Conservation (phyloP, 2,113 vertebrate genomes). For the Nyctibius bracteatus region DNA sequence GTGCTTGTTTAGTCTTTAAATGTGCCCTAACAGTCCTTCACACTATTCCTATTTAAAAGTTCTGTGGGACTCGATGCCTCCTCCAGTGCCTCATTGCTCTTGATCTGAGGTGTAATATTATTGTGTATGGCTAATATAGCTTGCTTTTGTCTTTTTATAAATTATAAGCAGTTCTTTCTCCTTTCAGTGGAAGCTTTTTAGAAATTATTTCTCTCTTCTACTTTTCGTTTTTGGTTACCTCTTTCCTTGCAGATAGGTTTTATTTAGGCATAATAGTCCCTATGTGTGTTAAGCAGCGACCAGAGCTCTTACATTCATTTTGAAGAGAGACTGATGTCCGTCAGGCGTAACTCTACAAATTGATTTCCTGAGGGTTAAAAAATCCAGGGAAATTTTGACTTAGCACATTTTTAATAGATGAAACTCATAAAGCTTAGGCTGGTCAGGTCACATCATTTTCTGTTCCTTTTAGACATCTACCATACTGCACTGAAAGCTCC, state of each 20-base stretch:
- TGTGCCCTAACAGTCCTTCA: not conserved
- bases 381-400: not conserved
- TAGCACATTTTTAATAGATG: not conserved
- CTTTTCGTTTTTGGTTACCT: not conserved
- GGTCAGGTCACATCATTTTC: not conserved
- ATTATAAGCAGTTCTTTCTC: not conserved
- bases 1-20: not conserved
- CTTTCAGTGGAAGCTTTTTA: not conserved
- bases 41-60: not conserved
- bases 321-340: not conserved
- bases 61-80: not conserved
- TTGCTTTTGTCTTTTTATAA: not conserved
- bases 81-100: not conserved
- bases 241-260: not conserved
- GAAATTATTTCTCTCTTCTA: not conserved
- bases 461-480: not conserved
- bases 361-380: not conserved
- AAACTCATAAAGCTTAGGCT: not conserved
- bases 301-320: not conserved
- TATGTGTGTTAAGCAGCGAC: not conserved
- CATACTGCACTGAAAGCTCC: not conserved
- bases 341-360: not conserved
- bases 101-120: not conserved
- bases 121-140: not conserved
- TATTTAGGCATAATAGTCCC: not conserved